A percentile compares a stretch with the other conserved stretches of the same genome.
Evolutionary conservation across 2,888 invertebrate species (phyloP).

Genomic region (Pollenia griseotomentosa): DNA sequence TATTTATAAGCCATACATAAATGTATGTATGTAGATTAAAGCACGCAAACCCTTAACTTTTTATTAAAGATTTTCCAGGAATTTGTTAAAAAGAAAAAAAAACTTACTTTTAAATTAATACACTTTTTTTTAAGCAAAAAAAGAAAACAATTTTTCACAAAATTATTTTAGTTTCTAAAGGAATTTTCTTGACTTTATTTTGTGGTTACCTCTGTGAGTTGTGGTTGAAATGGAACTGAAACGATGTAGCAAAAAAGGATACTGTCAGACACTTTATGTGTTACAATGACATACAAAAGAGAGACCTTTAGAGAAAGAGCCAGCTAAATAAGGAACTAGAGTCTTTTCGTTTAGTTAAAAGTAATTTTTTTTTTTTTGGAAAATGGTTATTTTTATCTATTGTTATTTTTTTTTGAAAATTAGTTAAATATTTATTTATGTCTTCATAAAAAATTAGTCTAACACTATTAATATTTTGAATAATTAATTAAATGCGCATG

Average conservation of each 20-base stretch:
- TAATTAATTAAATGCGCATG: constrained; percentile 33
- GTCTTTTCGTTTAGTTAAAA: not conserved
- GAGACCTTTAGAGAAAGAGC: not conserved
- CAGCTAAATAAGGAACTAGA: not conserved
- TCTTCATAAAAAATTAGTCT: not conserved
- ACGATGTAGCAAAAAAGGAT: constrained; percentile 58
- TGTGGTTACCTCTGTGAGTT: constrained; percentile 66
- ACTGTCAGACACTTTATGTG: constrained; percentile 39
- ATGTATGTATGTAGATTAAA: too few species aligned
- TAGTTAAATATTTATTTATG: not conserved
- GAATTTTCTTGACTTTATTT: constrained; percentile 63
- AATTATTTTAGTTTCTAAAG: constrained; percentile 53
- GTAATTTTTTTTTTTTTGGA: not conserved
- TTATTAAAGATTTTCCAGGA: too few species aligned
- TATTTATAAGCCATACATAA: too few species aligned
- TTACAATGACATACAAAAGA: not conserved
- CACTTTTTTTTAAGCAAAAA: constrained; percentile 5
- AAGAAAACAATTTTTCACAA: not conserved
- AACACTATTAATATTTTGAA: constrained; percentile 1
- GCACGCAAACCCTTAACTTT: too few species aligned
- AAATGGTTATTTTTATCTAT: not conserved
- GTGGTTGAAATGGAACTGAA: constrained; percentile 71
- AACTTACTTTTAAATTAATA: constrained; percentile 55
- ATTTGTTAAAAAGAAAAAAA: not conserved
- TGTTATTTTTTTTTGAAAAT: not conserved